These are phyloP conservation scores for Rhinophrynus dorsalis DNA, from an alignment of 2,797 vertebrate species.

Conservation along the genomic window DNA sequence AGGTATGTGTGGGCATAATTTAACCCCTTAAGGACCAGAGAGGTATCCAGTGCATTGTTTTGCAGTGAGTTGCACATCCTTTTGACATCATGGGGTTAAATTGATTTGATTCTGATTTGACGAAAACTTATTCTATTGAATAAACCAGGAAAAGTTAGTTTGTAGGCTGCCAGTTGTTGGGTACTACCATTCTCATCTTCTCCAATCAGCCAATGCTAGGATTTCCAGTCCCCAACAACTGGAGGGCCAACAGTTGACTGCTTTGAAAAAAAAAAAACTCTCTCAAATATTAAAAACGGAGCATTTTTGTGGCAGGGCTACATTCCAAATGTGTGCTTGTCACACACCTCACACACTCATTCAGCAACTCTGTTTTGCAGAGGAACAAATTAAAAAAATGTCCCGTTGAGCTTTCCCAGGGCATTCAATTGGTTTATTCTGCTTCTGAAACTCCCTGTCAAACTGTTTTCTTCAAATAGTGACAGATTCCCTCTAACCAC, in stretches of 20 bases:
- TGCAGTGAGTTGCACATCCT: too few species aligned
- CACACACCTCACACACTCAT: slow-evolving; percentile 17
- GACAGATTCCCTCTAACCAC: slow-evolving; percentile 49
- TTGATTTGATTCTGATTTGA: too few species aligned
- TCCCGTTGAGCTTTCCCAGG: slow-evolving; percentile 44
- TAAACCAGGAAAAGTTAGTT: too few species aligned
- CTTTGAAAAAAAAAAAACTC: not conserved
- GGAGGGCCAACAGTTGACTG: too few species aligned
- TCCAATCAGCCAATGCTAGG: not conserved
- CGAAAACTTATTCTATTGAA: too few species aligned
- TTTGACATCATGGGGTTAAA: too few species aligned
- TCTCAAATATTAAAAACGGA: slow-evolving; percentile 20
- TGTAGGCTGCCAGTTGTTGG: too few species aligned
- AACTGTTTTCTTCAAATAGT: slow-evolving; percentile 49
- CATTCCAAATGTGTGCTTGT: slow-evolving; percentile 10
- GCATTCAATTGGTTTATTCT: slow-evolving; percentile 46
- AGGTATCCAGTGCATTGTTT: too few species aligned
- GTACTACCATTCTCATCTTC: too few species aligned
- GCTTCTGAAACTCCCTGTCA: slow-evolving; percentile 46
- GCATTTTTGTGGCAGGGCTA: slow-evolving; percentile 4
- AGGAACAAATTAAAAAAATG: slow-evolving; percentile 45
- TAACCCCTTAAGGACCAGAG: too few species aligned
- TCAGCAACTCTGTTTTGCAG: slow-evolving; percentile 12
- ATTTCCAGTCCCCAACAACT: too few species aligned
- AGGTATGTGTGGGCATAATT: too few species aligned